A percentile compares a stretch with the other conserved stretches of the same genome.
Conservation (phyloP, 1,140 invertebrate genomes). For the Drosophila seguyi region DNA sequence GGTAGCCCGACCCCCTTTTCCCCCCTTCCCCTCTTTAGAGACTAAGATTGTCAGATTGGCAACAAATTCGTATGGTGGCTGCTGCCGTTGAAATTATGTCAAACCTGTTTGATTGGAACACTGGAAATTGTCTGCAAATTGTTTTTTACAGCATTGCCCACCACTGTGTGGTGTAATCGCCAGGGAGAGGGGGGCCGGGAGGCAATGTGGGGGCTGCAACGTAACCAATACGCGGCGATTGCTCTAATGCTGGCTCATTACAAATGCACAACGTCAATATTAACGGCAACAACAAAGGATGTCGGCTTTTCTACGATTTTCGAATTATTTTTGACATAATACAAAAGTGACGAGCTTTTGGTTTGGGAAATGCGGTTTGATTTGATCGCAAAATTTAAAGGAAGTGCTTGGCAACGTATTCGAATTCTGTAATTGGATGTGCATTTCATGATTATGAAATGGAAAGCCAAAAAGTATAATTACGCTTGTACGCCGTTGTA, state of each 20-base stretch:
- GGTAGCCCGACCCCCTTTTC: conserved; percentile 8
- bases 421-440: conserved; percentile 24
- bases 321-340: conserved; percentile 48
- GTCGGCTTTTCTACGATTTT: conserved; percentile 36
- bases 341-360: conserved; percentile 18
- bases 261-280: conserved; percentile 52
- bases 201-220: conserved; percentile 11
- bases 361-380: conserved; percentile 16
- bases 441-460: conserved; percentile 9
- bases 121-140: conserved; percentile 53
- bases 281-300: conserved; percentile 51
- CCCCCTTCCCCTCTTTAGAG: conserved; percentile 11
- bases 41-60: conserved; percentile 37
- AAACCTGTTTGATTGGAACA: conserved; percentile 70
- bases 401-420: conserved; percentile 15
- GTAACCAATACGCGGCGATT: conserved; percentile 37
- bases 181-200: conserved; percentile 17
- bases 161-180: conserved; percentile 32
- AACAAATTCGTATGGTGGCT: conserved; percentile 35
- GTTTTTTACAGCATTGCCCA: conserved; percentile 50
- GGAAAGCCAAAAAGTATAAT: conserved; percentile 14
- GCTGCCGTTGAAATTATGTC: conserved; percentile 61
- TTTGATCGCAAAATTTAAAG: conserved; percentile 14
- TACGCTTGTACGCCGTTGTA: background rate
- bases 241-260: conserved; percentile 55